Percentiles rank a stretch among this genome's conserved stretches.
phyloP scores from a whole-genome alignment of 1,140 invertebrate species.

The Drosophila teissieri region DNA sequence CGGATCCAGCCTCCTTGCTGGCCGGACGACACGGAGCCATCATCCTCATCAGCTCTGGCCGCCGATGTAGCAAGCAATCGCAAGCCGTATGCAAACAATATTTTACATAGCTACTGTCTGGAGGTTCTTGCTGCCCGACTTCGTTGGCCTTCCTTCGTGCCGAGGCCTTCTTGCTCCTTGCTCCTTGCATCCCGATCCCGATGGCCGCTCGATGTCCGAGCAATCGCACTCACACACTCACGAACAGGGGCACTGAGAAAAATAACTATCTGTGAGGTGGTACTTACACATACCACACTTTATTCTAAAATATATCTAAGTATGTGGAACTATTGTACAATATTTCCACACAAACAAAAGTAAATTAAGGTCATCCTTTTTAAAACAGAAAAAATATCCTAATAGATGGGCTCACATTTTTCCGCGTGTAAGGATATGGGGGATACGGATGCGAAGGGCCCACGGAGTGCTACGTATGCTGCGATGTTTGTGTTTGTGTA shows the following conservation, averaged over 20 bases:
- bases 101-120: constrained; percentile 80
- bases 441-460: constrained; percentile 37
- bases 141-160: constrained; percentile 76
- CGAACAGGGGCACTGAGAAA: neutral
- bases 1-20: constrained; percentile 3
- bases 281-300: too few species aligned
- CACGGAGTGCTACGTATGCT: constrained; percentile 46
- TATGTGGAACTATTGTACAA: too few species aligned
- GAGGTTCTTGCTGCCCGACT: constrained; percentile 72
- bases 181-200: constrained; percentile 51
- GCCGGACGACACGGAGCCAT: constrained; percentile 52
- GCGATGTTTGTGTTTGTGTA: constrained; percentile 72
- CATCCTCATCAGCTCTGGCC: constrained; percentile 60
- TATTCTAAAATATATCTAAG: too few species aligned
- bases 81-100: constrained; percentile 84
- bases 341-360: too few species aligned
- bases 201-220: constrained; percentile 62
- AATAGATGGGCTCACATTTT: constrained; percentile 3
- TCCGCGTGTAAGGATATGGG: constrained; percentile 13
- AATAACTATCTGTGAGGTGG: neutral
- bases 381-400: neutral
- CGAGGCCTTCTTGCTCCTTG: constrained; percentile 68
- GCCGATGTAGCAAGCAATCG: constrained; percentile 79
- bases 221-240: constrained; percentile 35
- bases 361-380: too few species aligned